Percentiles rank a stretch among this genome's conserved stretches.
Evolutionary conservation across 2,888 invertebrate genomes (phyloP).

Genomic region (Abscondita cerata): DNA sequence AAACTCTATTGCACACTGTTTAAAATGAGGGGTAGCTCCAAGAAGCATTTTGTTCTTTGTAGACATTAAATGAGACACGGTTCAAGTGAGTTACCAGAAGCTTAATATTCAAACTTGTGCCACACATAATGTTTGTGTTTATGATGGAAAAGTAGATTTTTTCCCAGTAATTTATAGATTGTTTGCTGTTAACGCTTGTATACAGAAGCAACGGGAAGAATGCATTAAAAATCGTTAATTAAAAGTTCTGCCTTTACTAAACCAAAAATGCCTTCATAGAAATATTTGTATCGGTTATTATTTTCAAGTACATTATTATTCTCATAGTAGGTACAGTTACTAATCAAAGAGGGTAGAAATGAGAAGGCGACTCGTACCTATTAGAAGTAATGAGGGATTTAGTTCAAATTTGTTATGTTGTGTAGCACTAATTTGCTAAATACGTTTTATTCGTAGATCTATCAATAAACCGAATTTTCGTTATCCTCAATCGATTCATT

Average conservation of each 20-base stretch:
- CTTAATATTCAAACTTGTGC: constrained; percentile 33
- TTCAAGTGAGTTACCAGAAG: constrained; percentile 31
- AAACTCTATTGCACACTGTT: constrained; percentile 46
- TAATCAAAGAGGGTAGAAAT: constrained; percentile 28
- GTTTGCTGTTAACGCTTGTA: constrained; percentile 28
- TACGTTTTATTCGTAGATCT: constrained; percentile 34
- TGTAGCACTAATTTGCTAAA: constrained; percentile 40
- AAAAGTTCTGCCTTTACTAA: not conserved
- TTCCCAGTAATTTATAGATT: constrained; percentile 29
- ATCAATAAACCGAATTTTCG: constrained; percentile 40
- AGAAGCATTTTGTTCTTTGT: constrained; percentile 23
- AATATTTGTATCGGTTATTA: constrained; percentile 15
- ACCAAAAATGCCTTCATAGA: not conserved
- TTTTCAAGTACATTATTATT: constrained; percentile 22
- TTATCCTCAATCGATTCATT: constrained; percentile 35
- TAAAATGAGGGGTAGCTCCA: constrained; percentile 32
- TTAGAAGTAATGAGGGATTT: constrained; percentile 37
- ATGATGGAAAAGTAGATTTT: constrained; percentile 40
- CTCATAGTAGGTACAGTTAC: constrained; percentile 30
- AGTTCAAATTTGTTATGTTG: constrained; percentile 36
- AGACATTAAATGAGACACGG: constrained; percentile 37
- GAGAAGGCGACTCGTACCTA: constrained; percentile 28
- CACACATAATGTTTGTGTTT: constrained; percentile 35
- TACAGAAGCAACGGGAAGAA: constrained; percentile 15
- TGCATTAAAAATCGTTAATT: no score